A percentile compares a stretch with the other conserved stretches of the same genome.
These are phyloP conservation scores for Drosophila ogumai DNA, from an alignment of 1,140 invertebrate genomes.

Conservation along the genomic window DNA sequence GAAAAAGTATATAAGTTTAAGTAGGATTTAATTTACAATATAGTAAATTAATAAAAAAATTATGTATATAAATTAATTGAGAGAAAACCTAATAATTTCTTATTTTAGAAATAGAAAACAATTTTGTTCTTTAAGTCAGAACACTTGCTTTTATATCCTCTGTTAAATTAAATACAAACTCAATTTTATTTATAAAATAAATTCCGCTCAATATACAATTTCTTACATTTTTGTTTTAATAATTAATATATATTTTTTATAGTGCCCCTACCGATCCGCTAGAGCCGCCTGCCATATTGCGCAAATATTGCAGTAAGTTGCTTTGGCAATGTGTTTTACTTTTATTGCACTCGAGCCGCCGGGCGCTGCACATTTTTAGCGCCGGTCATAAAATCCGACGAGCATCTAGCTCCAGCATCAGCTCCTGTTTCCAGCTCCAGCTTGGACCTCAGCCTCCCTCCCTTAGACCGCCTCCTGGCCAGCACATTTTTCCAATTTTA, in stretches of 20 bases:
- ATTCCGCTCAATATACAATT: too few relatives aligned
- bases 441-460: not conserved
- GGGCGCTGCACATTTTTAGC: slow-evolving; percentile 80
- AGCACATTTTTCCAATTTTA: slow-evolving; percentile 82
- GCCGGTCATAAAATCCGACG: slow-evolving; percentile 78
- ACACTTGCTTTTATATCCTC: too few relatives aligned
- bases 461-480: slow-evolving; percentile 28
- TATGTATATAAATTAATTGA: rapidly evolving
- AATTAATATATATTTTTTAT: not conserved
- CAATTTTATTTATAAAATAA: not conserved
- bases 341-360: slow-evolving; percentile 80
- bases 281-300: slow-evolving; percentile 67
- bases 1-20: not conserved
- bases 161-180: not conserved
- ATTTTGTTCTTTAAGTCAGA: not conserved
- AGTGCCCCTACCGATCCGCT: not conserved
- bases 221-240: too few relatives aligned
- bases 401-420: slow-evolving; percentile 39
- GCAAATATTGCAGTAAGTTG: slow-evolving; percentile 81
- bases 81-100: not conserved
- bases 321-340: slow-evolving; percentile 83
- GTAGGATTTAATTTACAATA: too few relatives aligned
- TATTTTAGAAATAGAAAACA: not conserved
- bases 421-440: slow-evolving; percentile 6
- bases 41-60: not conserved